Evolutionary conservation across 2,797 vertebrate species (phyloP).

Genomic region (Champsocephalus gunnari): DNA sequence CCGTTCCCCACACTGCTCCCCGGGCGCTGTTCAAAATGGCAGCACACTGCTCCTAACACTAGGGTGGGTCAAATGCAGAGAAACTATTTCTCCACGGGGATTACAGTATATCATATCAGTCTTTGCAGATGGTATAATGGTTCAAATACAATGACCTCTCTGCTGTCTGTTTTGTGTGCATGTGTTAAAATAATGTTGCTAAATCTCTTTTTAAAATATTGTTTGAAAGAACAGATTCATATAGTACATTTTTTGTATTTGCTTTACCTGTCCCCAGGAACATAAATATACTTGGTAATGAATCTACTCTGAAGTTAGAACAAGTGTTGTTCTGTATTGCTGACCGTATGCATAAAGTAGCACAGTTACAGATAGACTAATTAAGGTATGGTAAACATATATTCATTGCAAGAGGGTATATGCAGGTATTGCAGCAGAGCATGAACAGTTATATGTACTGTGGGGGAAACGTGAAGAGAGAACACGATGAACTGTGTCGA

Average conservation of each 20-base stretch:
- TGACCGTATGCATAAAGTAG: neutral
- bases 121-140: conserved; percentile 34
- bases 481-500: no score
- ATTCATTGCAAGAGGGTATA: neutral
- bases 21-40: no score
- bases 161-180: conserved; percentile 60
- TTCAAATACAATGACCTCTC: conserved; percentile 46
- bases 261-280: neutral
- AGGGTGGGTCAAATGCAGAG: no score
- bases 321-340: neutral
- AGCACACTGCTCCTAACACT: no score
- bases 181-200: conserved; percentile 55
- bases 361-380: neutral
- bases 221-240: conserved; percentile 50
- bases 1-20: no score
- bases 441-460: neutral
- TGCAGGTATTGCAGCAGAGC: neutral
- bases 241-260: conserved; percentile 15
- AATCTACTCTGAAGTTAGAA: neutral
- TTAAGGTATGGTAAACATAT: neutral
- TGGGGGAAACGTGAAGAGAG: no score
- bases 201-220: conserved; percentile 61
- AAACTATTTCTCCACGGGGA: no score
- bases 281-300: neutral
- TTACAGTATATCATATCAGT: neutral